Conservation (phyloP, 2,888 invertebrate genomes). For the Tridacna crocea region DNA sequence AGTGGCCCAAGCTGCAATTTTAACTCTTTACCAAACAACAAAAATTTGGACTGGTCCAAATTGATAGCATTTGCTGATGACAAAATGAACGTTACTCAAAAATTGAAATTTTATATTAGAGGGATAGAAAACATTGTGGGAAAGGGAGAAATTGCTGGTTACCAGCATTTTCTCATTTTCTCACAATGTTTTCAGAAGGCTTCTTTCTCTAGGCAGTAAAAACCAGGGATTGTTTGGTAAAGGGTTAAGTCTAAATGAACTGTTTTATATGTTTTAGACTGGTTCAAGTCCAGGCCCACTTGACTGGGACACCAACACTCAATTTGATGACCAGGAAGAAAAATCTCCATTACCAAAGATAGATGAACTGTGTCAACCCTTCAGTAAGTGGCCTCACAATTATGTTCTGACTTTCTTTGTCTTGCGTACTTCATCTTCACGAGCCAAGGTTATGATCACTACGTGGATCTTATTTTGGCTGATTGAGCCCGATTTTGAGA, state of each 20-base stretch:
- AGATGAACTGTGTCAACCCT: slow-evolving; percentile 52
- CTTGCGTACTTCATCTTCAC: not conserved
- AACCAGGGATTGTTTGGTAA: not conserved
- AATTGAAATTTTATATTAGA: no score
- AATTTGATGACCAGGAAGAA: slow-evolving; percentile 29
- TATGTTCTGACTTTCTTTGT: not conserved
- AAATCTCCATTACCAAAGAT: slow-evolving; percentile 57
- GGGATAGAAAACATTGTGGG: no score
- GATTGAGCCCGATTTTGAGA: no score
- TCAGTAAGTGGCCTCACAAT: not conserved
- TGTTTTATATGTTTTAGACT: not conserved
- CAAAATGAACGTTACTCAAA: no score
- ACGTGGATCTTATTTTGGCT: no score
- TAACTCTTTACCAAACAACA: no score
- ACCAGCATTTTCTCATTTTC: not conserved
- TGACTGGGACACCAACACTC: slow-evolving; percentile 27
- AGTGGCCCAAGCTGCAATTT: no score
- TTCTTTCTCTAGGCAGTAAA: not conserved
- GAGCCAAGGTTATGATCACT: no score
- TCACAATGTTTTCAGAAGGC: not conserved
- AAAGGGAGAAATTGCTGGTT: no score
- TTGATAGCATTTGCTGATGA: no score
- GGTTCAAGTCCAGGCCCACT: not conserved
- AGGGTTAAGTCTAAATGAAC: not conserved
- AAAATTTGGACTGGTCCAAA: no score